Base-by-base conservation (phyloP, 2,888 invertebrate species). In the Masnerella sp. region DNA sequence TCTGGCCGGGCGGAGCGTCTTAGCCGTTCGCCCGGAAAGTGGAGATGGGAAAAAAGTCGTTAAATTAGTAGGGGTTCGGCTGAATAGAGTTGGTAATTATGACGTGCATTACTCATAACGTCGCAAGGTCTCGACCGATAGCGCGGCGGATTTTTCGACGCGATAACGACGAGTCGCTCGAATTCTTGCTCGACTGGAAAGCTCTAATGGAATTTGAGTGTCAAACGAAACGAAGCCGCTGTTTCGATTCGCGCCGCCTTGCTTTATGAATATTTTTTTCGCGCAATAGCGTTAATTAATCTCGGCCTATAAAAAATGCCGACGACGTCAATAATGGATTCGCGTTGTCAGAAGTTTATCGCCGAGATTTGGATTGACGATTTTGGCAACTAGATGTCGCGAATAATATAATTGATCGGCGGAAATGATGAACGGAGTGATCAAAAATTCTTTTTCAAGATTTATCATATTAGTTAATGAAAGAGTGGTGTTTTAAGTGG, bases 21-120 rank as follows among this genome's bases (percentile, higher is more conserved):
- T 76, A 76, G 72, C 62, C 77, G 61, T 61, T 61, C 47, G 64
- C 51, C 67, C 42, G 61, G 64, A 79, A 76, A 75, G 75, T 40
- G 52, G 54, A 77, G 69, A 73, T 47, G 59, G 71, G 51, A 79
- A 80, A 81, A 82, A 83, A 82, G 81, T 84, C 81, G 83, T 83
- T 82, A 82, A 82, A 82, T 83, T 81, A 80, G 80, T 74, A 78
- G 78, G 76, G 79, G 77, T 64, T 69, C 76, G 77, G 74, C 72
- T 83, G 82, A 84, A 84, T 83, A 77, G 79, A 77, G 77, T 75
- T 78, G 79, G 80, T 83, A 83, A 84, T 84, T 84, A 82, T 82
- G 80, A 78, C 73, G 77, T 84, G 83, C 82, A 83, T 84, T 84
- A 83, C 79, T 84, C 80, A 84, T 82, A 82, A 80, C 77, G 77